phyloP scores from a whole-genome alignment of 1,140 invertebrate genomes.

The Lepidostoma basale region DNA sequence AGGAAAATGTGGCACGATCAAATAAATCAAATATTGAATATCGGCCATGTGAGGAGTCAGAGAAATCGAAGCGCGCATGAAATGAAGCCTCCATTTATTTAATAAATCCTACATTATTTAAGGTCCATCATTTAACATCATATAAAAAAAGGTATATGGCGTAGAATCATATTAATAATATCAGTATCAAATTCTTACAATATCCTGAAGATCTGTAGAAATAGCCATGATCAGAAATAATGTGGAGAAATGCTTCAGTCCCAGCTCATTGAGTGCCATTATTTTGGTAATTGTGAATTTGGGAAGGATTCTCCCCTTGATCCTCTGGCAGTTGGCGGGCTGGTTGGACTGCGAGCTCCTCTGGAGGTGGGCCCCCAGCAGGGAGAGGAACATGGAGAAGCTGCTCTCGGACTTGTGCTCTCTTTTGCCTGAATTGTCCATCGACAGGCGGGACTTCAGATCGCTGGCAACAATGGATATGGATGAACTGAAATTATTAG shows the following conservation, averaged over 20 bases:
- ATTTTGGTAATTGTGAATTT: slow-evolving; percentile 44
- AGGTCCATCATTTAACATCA: background rate
- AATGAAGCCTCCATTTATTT: too few species aligned
- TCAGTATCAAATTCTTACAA: slow-evolving; percentile 35
- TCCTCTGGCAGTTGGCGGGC: slow-evolving; percentile 36
- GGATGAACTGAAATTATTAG: slow-evolving; percentile 37
- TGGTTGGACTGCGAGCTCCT: slow-evolving; percentile 31
- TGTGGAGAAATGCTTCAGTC: slow-evolving; percentile 38
- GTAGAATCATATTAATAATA: background rate
- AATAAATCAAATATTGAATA: too few species aligned
- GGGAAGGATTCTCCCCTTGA: slow-evolving; percentile 42
- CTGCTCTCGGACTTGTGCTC: slow-evolving; percentile 37
- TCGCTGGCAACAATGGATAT: slow-evolving; percentile 26
- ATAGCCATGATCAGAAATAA: slow-evolving; percentile 39
- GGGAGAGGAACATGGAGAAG: slow-evolving; percentile 33
- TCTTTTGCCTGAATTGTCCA: slow-evolving; percentile 24
- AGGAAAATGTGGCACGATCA: too few species aligned
- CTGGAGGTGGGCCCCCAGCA: slow-evolving; percentile 39
- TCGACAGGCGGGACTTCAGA: slow-evolving; percentile 32
- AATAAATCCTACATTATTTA: too few species aligned
- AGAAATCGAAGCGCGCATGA: too few species aligned
- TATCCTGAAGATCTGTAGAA: slow-evolving; percentile 33
- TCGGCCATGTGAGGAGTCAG: too few species aligned
- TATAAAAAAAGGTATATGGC: too few species aligned
- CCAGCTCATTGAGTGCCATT: slow-evolving; percentile 38